Evolutionary conservation across 2,113 vertebrate species (phyloP).

Genomic region (Acanthisitta chloris): DNA sequence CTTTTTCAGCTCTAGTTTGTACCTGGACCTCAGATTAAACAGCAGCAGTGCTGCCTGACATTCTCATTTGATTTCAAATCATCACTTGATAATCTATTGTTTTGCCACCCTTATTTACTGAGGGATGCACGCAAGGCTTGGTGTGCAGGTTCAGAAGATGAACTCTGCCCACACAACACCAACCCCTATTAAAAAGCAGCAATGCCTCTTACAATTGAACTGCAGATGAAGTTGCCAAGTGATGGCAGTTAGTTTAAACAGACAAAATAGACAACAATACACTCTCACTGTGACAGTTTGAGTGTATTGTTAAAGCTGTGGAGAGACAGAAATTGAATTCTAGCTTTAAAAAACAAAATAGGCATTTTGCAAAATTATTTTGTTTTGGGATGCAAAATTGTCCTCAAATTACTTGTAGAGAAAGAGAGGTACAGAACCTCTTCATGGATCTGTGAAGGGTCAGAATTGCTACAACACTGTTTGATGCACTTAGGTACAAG

Average conservation of each 20-base stretch:
- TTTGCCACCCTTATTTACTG: background rate
- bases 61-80: background rate
- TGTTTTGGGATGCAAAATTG: background rate
- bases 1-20: background rate
- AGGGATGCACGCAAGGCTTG: background rate
- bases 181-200: background rate
- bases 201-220: background rate
- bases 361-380: background rate
- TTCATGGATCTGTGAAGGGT: background rate
- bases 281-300: background rate
- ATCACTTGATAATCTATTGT: background rate
- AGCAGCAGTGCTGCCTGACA: background rate
- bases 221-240: background rate
- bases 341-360: background rate
- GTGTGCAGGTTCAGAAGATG: background rate
- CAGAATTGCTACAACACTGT: background rate
- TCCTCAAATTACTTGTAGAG: background rate
- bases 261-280: no score
- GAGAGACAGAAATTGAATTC: background rate
- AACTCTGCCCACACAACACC: background rate
- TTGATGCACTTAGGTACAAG: background rate
- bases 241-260: background rate
- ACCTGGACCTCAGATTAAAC: background rate
- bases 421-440: background rate
- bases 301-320: background rate